A percentile compares a stretch with the other conserved stretches of the same genome.
Conservation (phyloP, 1,140 invertebrate species). For the Tetramorium alpestre region DNA sequence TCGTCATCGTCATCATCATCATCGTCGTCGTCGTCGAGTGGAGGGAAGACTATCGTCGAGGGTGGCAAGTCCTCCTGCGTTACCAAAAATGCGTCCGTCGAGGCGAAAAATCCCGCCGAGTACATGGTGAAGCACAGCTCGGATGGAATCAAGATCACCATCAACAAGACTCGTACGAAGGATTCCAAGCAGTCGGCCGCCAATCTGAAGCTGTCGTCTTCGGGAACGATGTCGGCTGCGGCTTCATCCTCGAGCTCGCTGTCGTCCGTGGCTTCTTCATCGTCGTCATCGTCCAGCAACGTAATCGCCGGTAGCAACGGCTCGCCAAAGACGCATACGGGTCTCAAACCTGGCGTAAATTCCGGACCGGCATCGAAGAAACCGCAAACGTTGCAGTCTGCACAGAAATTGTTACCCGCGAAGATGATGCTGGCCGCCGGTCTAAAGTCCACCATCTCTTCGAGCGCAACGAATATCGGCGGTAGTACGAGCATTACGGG, state of each 20-base stretch:
- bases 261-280: conserved; percentile 23
- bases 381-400: conserved; percentile 86
- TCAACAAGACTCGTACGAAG: conserved; percentile 94
- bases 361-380: conserved; percentile 93
- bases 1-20: background rate
- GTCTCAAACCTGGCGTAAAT: conserved; percentile 93
- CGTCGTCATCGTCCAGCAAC: conserved; percentile 83
- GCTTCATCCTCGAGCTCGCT: conserved; percentile 53
- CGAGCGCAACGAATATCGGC: conserved; percentile 72
- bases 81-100: conserved; percentile 86
- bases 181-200: conserved; percentile 86
- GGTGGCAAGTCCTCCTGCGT: conserved; percentile 85
- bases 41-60: conserved; percentile 67
- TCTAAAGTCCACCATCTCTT: conserved; percentile 83
- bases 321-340: conserved; percentile 92
- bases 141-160: conserved; percentile 95
- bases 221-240: conserved; percentile 51
- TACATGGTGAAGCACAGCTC: conserved; percentile 95
- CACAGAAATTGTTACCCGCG: conserved; percentile 76
- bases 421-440: conserved; percentile 83
- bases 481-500: conserved; percentile 55
- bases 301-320: conserved; percentile 77
- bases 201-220: conserved; percentile 77
- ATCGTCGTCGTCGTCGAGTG: conserved; percentile 68
- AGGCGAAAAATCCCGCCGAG: conserved; percentile 90